Evolutionary conservation across 2,888 invertebrate species (phyloP), one percentile per base, ranked within the genome.

Genomic region (Cephus spinipes): DNA sequence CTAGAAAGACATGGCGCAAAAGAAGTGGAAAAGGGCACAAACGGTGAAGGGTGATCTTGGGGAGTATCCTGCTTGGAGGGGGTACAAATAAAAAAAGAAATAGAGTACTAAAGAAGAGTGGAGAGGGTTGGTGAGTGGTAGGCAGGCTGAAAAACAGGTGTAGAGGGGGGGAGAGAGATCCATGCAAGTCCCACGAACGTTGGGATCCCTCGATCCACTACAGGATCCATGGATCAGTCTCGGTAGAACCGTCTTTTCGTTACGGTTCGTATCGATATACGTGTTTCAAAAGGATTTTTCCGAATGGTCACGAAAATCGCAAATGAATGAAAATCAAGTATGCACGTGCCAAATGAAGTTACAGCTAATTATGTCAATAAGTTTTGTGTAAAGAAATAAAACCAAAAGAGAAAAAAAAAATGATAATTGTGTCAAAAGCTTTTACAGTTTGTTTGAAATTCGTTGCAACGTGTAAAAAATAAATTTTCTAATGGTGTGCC

Each of bases 201-300:
- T 74, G 80, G 76, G 82, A 81, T 83, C 81, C 75, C 80, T 78
- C 83, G 84, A 81, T 82, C 78, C 81, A 83, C 80, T 76, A 34
- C 79, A 76, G 85, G 87, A 84, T 85, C 83, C 84, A 81, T 84
- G 82, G 85, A 85, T 88, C 88, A 88, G 89, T 89, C 87, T 83
- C 79, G 81, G 80, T 84, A 83, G 83, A 83, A 81, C 85, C 85
- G 87, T 83, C 85, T 82, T 83, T 83, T 81, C 83, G 55, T 36
- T 71, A 71, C 11, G 31, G 33, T 71, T 71, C 32, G 32, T 55
- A 55, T 32, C 71, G 30, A 71, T 15, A 30, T 32, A 33, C 33
- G 33, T 30, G 71, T 9, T 33, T 4, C 6, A 33, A 33, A 33
- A 31, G 30, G 12, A 11, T 69, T 76, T 73, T 74, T 83, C 77